Evolutionary conservation across 2,113 vertebrate species (phyloP), one percentile per base, ranked within the genome.

Genomic region (Piprites chloris): DNA sequence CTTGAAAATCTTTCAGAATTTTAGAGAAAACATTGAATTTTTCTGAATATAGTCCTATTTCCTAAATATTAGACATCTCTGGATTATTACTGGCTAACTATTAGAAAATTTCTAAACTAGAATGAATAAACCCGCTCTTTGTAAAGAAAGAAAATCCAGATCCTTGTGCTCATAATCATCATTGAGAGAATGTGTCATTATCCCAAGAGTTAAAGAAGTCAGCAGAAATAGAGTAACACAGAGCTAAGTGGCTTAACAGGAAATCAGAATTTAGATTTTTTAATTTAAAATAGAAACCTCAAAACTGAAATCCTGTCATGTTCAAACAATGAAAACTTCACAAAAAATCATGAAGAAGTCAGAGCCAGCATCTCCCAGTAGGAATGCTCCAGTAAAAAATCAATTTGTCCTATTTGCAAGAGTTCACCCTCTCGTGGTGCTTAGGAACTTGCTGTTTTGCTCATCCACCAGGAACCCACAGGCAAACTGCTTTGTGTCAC

Each of bases 381-480:
- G 79, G 32, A 90, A 81, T 75, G 20, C 41, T 81, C 71, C 67
- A 72, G 47, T 74, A 63, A 23, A 78, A 94, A 92, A 95, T 65
- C 56, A 81, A 13, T 94, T 93, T 96, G 72, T 84, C 47, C 16
- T 74, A 27, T 92, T 90, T 93, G n/a, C 82, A 84, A 69, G 56
- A 75, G 55, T 78, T 94, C 83, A 81, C 49, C 2, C 0, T 85
- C 76, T 86, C 28, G 12, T 9, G 11, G 24, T 42, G 42, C 30
- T 85, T 77, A 77, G 42, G 24, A 91, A 17, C 9, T 71, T 85
- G 23, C 50, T 88, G 5, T 83, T 90, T 89, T 90, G 73, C 63
- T 93, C 24, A 47, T 71, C 55, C 0, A 0, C 75, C 59, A 63
- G 80, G 68, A 90, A 59, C 0, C 0, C n/a, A n/a, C 30, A 90